A percentile compares a stretch with the other conserved stretches of the same genome.
phyloP scores from a whole-genome alignment of 2,888 invertebrate species.

The Troilus luridus region DNA sequence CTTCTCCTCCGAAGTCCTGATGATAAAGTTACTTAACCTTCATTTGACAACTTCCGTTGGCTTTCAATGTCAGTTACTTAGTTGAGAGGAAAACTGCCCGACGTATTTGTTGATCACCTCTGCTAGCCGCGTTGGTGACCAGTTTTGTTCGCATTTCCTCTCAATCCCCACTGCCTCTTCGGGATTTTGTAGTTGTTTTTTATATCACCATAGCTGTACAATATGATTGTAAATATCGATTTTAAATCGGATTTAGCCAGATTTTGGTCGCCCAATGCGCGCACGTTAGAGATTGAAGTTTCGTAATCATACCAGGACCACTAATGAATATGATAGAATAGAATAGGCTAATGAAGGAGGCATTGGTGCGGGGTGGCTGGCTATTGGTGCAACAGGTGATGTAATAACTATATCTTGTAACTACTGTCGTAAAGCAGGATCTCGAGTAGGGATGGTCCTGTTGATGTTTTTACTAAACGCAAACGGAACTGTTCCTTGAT shows the following conservation, averaged over 20 bases:
- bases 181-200: not conserved
- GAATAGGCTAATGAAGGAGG: not conserved
- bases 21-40: no score
- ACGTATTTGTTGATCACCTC: no score
- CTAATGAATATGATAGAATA: conserved; percentile 23
- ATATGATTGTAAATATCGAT: not conserved
- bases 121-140: no score
- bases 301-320: not conserved
- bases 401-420: not conserved
- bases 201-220: not conserved
- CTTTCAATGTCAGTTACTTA: no score
- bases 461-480: no score
- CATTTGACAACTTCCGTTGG: no score
- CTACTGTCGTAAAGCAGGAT: not conserved
- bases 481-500: no score
- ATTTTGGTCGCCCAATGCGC: not conserved
- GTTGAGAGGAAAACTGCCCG: no score
- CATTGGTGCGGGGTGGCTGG: not conserved
- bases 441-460: no score
- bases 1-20: no score
- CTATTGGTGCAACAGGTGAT: not conserved
- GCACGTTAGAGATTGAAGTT: not conserved
- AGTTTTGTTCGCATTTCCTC: no score
- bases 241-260: not conserved
- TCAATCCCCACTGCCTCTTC: not conserved